These are phyloP conservation scores for Mastacembelus armatus DNA, from an alignment of 2,797 vertebrate species.

Conservation along the genomic window DNA sequence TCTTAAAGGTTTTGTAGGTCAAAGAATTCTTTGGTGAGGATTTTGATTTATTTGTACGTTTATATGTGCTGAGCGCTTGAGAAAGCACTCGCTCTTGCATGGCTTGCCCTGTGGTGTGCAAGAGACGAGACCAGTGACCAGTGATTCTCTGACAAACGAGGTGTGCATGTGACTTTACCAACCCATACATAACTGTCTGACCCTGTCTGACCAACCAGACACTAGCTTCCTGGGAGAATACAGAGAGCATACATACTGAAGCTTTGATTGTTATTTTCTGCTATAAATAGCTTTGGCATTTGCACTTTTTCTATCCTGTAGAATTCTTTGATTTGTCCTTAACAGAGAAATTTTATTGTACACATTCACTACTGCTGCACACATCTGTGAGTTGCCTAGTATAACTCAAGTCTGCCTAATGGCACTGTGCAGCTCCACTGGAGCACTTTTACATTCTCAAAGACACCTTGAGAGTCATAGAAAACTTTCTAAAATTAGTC, in stretches of 20 bases:
- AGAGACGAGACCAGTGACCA: constrained; percentile 74
- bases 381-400: constrained; percentile 24
- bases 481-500: constrained; percentile 32
- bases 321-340: background rate
- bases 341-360: background rate
- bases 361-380: background rate
- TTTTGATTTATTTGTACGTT: constrained; percentile 83
- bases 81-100: constrained; percentile 72
- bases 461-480: constrained; percentile 39
- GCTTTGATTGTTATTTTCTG: constrained; percentile 34
- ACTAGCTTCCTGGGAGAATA: constrained; percentile 28
- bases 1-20: constrained; percentile 62
- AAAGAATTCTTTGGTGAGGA: constrained; percentile 59
- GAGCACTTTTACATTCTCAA: constrained; percentile 36
- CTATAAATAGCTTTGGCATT: background rate
- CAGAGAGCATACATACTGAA: background rate
- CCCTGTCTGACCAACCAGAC: constrained; percentile 67
- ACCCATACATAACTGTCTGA: constrained; percentile 77
- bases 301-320: background rate
- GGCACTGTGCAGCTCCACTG: constrained; percentile 34
- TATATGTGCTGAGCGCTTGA: constrained; percentile 73
- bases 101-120: constrained; percentile 67
- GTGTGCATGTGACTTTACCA: constrained; percentile 62
- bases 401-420: constrained; percentile 23
- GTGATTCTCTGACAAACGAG: constrained; percentile 79